These are phyloP conservation scores for Microcebus jonahi DNA, from an alignment of 2,113 vertebrate species.

Conservation along the genomic window DNA sequence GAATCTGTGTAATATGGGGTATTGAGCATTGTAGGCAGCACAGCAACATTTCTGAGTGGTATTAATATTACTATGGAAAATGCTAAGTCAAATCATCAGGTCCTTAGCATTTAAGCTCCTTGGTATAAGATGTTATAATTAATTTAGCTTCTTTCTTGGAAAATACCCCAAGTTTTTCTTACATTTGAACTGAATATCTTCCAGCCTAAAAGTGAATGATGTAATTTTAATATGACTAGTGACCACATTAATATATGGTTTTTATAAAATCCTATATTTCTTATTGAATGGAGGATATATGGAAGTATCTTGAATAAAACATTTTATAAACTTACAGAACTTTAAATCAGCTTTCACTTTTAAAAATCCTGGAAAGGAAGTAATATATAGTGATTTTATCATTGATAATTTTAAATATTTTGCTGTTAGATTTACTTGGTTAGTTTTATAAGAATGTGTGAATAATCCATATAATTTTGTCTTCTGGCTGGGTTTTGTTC, in stretches of 20 bases:
- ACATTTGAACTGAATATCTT: background rate
- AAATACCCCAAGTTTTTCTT: background rate
- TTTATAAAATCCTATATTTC: constrained; percentile 2
- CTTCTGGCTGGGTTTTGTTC: background rate
- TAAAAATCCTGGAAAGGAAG: background rate
- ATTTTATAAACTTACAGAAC: background rate
- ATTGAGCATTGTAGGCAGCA: background rate
- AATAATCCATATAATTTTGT: background rate
- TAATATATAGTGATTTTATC: background rate
- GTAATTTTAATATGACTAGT: constrained; percentile 11
- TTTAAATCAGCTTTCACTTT: constrained; percentile 47
- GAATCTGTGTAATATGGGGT: background rate
- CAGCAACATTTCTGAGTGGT: background rate
- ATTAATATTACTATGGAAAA: background rate
- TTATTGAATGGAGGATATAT: background rate
- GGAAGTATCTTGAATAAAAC: background rate
- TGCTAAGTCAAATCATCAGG: background rate
- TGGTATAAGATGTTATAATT: background rate
- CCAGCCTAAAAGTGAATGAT: background rate
- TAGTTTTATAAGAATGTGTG: background rate
- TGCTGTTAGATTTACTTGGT: constrained; percentile 36
- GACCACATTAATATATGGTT: constrained; percentile 19
- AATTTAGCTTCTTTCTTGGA: background rate
- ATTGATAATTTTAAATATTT: background rate
- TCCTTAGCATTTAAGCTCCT: background rate